Evolutionary conservation across 1,140 invertebrate genomes (phyloP), one percentile per base, ranked within the genome.

Genomic region (Heliothis subflexa): DNA sequence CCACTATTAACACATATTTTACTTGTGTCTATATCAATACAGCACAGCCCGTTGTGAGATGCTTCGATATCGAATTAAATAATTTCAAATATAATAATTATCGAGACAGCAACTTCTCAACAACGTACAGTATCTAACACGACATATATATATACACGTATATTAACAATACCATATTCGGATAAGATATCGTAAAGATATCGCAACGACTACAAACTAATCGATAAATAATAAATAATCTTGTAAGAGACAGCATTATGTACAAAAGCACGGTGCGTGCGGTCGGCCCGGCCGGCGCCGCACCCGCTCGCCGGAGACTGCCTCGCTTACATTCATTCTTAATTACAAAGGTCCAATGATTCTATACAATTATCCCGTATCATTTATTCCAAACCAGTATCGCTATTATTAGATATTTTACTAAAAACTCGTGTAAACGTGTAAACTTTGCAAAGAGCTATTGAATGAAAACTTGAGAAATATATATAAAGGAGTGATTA

Each of bases 161-260:
- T 84, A 81, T 88, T 85, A 87, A 89, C 86, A 87, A 50, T 84
- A 88, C 73, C 82, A 83, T 80, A 86, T 86, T 80, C 74, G 81
- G 85, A 59, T 52, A 59, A 78, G 78, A 81, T 83, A 81, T 77
- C 84, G 84, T 85, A 86, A 85, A 88, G 81, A 84, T 80, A 78
- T 84, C 82, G 81, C 74, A 91, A 89, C 80, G 77, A 81, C 86
- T 92, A 93, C 47, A 78, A 89, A 85, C 89, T 91, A 91, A 88
- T 85, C 70, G 85, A 93, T 92, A 94, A 92, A 91, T 91, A 94
- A 94, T 94, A 93, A 94, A 94, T 94, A 93, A 87, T 91, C 89
- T 91, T 86, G 86, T 85, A 81, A 83, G 84, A 90, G 86, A 91
- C 83, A 92, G 90, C 88, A 84, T 85, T 93, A 93, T 93, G 75